Percentiles rank a stretch among this genome's conserved stretches.
Evolutionary conservation across 2,797 vertebrate species (phyloP).

Genomic region (Intellagama lesueurii): DNA sequence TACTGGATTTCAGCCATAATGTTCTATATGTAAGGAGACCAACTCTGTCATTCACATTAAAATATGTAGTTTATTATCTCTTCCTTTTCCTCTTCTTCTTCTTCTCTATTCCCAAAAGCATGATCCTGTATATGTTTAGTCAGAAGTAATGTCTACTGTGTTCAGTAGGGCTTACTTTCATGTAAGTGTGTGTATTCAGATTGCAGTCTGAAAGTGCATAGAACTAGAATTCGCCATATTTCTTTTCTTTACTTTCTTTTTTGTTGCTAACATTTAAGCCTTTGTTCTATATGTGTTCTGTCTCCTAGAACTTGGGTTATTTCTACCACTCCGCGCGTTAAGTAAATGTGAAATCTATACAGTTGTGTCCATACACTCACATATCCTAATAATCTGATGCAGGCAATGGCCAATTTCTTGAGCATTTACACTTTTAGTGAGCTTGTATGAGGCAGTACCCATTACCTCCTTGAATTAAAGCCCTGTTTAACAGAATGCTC

Average conservation of each 20-base stretch:
- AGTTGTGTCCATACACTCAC: not conserved
- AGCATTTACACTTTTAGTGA: no score
- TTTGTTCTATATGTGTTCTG: no score
- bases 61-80: not conserved
- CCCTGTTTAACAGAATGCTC: no score
- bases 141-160: not conserved
- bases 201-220: not conserved
- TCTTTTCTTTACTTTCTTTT: no score
- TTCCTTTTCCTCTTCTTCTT: not conserved
- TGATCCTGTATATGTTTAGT: not conserved
- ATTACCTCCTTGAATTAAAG: no score
- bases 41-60: not conserved
- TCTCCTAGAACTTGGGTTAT: no score
- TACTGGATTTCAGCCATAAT: no score
- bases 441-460: no score
- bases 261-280: not conserved
- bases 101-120: not conserved
- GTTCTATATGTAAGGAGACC: not conserved
- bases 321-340: no score
- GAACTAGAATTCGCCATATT: no score
- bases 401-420: no score
- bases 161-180: not conserved
- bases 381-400: not conserved
- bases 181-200: not conserved
- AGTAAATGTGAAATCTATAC: not conserved